Evolutionary conservation across 2,113 vertebrate genomes (phyloP).

Genomic region (Mormoops blainvillei): DNA sequence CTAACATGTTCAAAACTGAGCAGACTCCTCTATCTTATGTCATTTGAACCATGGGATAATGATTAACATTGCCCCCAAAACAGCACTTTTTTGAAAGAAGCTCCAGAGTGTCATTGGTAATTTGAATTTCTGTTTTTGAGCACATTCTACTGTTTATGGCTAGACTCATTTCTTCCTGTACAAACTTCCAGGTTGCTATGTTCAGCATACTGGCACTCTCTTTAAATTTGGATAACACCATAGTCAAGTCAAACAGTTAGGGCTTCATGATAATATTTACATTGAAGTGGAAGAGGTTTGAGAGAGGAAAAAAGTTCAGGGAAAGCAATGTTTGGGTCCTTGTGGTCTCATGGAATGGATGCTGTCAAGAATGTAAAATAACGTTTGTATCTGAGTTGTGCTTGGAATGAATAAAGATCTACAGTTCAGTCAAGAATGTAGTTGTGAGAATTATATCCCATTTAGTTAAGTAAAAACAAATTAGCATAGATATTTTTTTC

Average conservation of each 20-base stretch:
- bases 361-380: constrained; percentile 24
- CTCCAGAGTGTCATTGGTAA: neutral
- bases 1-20: neutral
- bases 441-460: neutral
- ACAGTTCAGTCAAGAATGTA: neutral
- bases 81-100: neutral
- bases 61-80: neutral
- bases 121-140: constrained; percentile 35
- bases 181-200: neutral
- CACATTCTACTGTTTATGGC: neutral
- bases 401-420: neutral
- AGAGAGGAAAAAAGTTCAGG: neutral
- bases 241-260: neutral
- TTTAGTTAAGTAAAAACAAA: constrained; percentile 37
- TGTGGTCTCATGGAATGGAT: neutral
- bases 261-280: constrained; percentile 20
- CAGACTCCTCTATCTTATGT: neutral
- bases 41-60: neutral
- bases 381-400: neutral
- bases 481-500: neutral
- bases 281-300: neutral
- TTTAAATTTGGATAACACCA: neutral
- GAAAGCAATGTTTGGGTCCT: neutral
- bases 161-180: neutral
- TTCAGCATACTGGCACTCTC: neutral